Percentiles rank a stretch among this genome's conserved stretches.
These are phyloP conservation scores for Setophaga kirtlandii DNA, from an alignment of 2,113 vertebrate species.

Conservation along the genomic window DNA sequence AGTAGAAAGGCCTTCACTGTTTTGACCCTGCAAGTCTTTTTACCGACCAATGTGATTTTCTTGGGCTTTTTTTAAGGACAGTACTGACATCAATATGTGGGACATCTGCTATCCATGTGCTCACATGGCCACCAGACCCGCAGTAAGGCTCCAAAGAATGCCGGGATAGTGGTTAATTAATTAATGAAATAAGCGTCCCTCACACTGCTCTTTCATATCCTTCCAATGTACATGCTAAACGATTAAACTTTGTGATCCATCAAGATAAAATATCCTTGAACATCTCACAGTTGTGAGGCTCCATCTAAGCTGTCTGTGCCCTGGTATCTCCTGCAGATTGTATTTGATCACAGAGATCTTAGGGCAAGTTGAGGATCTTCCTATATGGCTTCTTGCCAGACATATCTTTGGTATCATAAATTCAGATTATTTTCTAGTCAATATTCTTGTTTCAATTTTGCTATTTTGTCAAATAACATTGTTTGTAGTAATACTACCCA, in stretches of 20 bases:
- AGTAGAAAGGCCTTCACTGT: background rate
- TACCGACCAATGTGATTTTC: background rate
- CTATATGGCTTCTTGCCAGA: background rate
- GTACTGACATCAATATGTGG: background rate
- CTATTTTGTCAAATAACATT: background rate
- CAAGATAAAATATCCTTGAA: background rate
- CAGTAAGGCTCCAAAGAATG: background rate
- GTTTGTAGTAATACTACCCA: background rate
- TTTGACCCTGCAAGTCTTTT: background rate
- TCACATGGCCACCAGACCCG: background rate
- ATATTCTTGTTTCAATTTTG: background rate
- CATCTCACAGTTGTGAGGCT: background rate
- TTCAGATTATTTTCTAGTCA: background rate
- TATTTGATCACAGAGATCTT: background rate
- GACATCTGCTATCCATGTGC: background rate
- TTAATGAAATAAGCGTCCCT: background rate
- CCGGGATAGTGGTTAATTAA: background rate
- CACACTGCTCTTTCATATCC: background rate
- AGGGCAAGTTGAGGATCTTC: background rate
- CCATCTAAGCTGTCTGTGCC: background rate
- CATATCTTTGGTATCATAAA: fast-evolving
- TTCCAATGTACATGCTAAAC: background rate
- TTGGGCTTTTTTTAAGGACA: background rate
- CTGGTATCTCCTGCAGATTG: background rate
- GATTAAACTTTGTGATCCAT: background rate